These are phyloP conservation scores for Drosophila ironensis DNA, from an alignment of 1,140 invertebrate species.

Conservation along the genomic window DNA sequence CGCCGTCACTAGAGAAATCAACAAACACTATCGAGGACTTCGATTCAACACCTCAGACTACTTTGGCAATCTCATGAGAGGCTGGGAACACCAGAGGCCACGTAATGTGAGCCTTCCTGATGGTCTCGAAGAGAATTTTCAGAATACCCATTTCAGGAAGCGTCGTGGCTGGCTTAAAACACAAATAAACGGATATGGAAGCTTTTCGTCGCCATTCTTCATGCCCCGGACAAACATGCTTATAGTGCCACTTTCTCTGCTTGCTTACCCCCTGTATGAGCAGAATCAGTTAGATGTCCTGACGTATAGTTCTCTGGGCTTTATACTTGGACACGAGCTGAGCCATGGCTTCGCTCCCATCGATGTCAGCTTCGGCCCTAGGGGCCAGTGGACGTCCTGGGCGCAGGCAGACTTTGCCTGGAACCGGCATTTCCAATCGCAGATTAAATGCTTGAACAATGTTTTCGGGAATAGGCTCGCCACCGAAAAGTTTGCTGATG, in stretches of 20 bases:
- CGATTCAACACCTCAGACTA: conserved; percentile 22
- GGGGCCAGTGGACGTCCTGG: not conserved
- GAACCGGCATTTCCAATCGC: not conserved
- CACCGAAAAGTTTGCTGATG: conserved; percentile 48
- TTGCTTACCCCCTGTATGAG: conserved; percentile 22
- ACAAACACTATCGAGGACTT: conserved; percentile 3
- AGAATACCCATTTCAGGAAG: too few species aligned
- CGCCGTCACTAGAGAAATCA: not conserved
- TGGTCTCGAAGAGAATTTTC: too few species aligned
- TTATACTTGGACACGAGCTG: conserved; percentile 50
- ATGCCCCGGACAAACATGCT: conserved; percentile 16
- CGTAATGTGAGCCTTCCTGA: too few species aligned
- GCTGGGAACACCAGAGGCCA: too few species aligned
- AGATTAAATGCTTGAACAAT: not conserved
- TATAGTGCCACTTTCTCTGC: conserved; percentile 41
- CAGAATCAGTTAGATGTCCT: conserved; percentile 8
- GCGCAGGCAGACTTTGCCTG: not conserved
- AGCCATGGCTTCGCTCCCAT: conserved; percentile 43
- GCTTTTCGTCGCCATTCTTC: conserved; percentile 44
- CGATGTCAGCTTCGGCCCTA: not conserved
- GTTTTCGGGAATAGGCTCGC: not conserved
- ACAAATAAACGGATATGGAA: conserved; percentile 20
- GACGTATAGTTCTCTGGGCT: conserved; percentile 45
- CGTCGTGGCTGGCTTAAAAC: too few species aligned
- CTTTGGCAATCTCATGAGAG: conserved; percentile 47